Evolutionary conservation across 2,888 invertebrate species (phyloP).

Genomic region (Ophion obscuratus): DNA sequence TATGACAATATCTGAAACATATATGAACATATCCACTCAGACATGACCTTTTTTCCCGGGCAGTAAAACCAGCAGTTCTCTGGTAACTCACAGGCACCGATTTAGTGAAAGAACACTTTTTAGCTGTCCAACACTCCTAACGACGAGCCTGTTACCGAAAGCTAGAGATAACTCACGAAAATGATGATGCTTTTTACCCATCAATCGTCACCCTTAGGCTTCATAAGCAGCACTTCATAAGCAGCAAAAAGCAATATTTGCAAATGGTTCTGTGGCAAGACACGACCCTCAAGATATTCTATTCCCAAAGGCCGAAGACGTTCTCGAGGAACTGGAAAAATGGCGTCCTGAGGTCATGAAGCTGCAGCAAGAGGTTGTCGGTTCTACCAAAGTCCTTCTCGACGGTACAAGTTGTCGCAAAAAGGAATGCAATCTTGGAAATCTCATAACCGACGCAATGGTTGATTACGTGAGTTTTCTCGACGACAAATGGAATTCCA

Average conservation of each 20-base stretch:
- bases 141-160: too few relatives aligned
- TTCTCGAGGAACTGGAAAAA: conserved; percentile 87
- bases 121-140: too few relatives aligned
- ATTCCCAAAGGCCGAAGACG: conserved; percentile 85
- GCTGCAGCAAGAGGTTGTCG: conserved; percentile 87
- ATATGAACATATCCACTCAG: too few relatives aligned
- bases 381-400: conserved; percentile 89
- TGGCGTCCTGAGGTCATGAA: conserved; percentile 86
- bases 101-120: too few relatives aligned
- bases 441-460: conserved; percentile 91
- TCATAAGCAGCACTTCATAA: too few relatives aligned
- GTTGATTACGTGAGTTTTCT: conserved; percentile 85
- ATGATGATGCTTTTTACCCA: too few relatives aligned
- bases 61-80: too few relatives aligned
- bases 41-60: too few relatives aligned
- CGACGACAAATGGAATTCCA: background rate
- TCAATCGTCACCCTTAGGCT: too few relatives aligned
- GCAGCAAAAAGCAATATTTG: background rate
- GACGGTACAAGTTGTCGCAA: conserved; percentile 89
- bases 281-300: background rate
- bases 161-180: too few relatives aligned
- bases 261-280: background rate
- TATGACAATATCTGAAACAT: too few relatives aligned
- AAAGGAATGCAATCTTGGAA: conserved; percentile 94
- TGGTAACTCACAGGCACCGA: too few relatives aligned